These are phyloP conservation scores for Polydrusus pterygomalis DNA, from an alignment of 2,888 invertebrate genomes.

Conservation along the genomic window DNA sequence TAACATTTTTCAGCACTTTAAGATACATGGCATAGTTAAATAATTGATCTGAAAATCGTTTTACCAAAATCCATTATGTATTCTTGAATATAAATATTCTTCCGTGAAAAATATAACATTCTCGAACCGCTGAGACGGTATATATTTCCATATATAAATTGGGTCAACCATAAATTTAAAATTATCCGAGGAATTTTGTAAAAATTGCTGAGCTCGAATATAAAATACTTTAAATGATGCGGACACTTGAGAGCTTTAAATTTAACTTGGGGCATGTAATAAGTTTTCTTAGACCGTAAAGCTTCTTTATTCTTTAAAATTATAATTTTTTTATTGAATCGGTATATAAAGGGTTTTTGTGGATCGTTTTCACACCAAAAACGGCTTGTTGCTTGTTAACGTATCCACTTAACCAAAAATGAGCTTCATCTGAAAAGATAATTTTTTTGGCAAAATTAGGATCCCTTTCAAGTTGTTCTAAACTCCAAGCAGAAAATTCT, in stretches of 20 bases:
- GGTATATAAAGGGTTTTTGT: no score
- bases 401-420: no score
- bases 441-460: no score
- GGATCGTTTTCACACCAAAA: no score
- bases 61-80: constrained; percentile 28
- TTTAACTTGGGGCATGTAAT: constrained; percentile 33
- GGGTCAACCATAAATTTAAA: constrained; percentile 61
- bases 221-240: constrained; percentile 63
- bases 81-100: constrained; percentile 29
- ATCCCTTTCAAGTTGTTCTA: no score
- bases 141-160: constrained; percentile 61
- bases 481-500: no score
- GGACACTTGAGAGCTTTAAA: constrained; percentile 63
- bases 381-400: no score
- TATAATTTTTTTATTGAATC: background rate
- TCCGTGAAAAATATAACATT: constrained; percentile 49
- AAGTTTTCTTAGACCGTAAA: background rate
- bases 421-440: no score
- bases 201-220: constrained; percentile 61
- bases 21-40: constrained; percentile 2
- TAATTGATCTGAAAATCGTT: constrained; percentile 9
- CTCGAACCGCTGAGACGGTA: constrained; percentile 36
- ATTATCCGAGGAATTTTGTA: constrained; percentile 60
- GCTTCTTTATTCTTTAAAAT: background rate
- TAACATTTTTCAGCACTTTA: background rate